These are phyloP conservation scores for Scaptodrosophila latifasciaeformis DNA, from an alignment of 2,888 invertebrate genomes.

Conservation along the genomic window DNA sequence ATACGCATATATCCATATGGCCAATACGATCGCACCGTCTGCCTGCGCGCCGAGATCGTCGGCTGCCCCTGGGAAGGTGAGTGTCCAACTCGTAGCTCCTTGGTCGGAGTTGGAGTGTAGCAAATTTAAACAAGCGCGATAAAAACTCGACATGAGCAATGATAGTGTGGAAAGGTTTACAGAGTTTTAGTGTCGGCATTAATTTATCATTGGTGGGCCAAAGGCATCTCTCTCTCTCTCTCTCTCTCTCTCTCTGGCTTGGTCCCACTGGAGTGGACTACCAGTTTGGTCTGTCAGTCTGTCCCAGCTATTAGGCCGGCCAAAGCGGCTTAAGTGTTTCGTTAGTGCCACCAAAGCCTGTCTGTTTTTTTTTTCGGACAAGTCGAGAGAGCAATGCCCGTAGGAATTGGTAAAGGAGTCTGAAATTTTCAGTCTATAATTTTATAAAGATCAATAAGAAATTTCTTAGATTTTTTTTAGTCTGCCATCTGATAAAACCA, in stretches of 20 bases:
- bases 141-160: slow-evolving; percentile 60
- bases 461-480: too few species aligned
- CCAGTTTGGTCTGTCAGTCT: too few species aligned
- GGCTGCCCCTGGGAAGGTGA: slow-evolving; percentile 87
- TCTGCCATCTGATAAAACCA: too few species aligned
- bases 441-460: too few species aligned
- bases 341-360: slow-evolving; percentile 4
- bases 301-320: slow-evolving; percentile 42
- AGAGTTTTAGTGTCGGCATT: slow-evolving; percentile 66
- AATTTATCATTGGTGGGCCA: slow-evolving; percentile 52
- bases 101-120: not conserved
- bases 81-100: slow-evolving; percentile 69
- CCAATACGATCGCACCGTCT: slow-evolving; percentile 85
- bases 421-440: too few species aligned
- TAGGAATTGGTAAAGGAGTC: too few species aligned
- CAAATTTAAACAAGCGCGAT: slow-evolving; percentile 51
- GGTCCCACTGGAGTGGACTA: too few species aligned
- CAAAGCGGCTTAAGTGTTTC: slow-evolving; percentile 33
- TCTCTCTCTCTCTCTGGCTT: too few species aligned
- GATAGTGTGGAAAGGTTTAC: slow-evolving; percentile 63
- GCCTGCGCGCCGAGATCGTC: slow-evolving; percentile 87
- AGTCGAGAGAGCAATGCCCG: too few species aligned
- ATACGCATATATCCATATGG: slow-evolving; percentile 88
- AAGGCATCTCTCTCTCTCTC: too few species aligned
- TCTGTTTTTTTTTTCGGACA: too few species aligned